Evolutionary conservation across 2,797 vertebrate species (phyloP).

Genomic region (Acanthornis magna): DNA sequence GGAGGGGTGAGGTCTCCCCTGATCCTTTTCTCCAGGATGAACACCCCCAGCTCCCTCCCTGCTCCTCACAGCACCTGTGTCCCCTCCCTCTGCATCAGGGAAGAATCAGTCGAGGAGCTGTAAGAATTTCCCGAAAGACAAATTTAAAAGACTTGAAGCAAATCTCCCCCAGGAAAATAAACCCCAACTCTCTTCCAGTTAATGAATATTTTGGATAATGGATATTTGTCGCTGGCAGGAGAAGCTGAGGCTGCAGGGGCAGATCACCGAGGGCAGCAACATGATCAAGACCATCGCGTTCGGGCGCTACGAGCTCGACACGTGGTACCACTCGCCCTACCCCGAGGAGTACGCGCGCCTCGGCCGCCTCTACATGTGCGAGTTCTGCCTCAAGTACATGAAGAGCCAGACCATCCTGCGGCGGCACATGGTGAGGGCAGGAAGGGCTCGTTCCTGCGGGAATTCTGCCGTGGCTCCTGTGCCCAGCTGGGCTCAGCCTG

Average conservation of each 20-base stretch:
- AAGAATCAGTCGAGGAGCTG: rapidly evolving
- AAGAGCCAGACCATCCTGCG: slow-evolving; percentile 98
- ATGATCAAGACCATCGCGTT: slow-evolving; percentile 97
- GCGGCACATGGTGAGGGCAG: slow-evolving; percentile 88
- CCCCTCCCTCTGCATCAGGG: not conserved
- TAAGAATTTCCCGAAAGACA: rapidly evolving
- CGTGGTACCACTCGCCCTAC: slow-evolving; percentile 98
- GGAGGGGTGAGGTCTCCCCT: rapidly evolving
- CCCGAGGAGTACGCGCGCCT: slow-evolving; percentile 95
- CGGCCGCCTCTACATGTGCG: slow-evolving; percentile 95
- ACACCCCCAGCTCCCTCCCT: not conserved
- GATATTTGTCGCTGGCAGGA: no score
- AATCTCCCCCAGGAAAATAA: not conserved
- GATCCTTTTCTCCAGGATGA: not conserved
- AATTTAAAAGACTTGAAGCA: rapidly evolving
- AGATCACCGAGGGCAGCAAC: slow-evolving; percentile 93
- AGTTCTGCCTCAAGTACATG: slow-evolving; percentile 99
- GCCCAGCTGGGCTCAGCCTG: no score
- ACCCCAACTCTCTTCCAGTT: not conserved
- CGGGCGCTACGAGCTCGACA: slow-evolving; percentile 91
- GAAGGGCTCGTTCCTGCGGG: not conserved
- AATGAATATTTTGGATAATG: no score
- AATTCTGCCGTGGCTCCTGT: not conserved
- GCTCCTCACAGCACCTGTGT: rapidly evolving
- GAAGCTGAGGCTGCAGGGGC: slow-evolving; percentile 85